These are phyloP conservation scores for Cephus runcator DNA, from an alignment of 2,888 invertebrate genomes.

Conservation along the genomic window DNA sequence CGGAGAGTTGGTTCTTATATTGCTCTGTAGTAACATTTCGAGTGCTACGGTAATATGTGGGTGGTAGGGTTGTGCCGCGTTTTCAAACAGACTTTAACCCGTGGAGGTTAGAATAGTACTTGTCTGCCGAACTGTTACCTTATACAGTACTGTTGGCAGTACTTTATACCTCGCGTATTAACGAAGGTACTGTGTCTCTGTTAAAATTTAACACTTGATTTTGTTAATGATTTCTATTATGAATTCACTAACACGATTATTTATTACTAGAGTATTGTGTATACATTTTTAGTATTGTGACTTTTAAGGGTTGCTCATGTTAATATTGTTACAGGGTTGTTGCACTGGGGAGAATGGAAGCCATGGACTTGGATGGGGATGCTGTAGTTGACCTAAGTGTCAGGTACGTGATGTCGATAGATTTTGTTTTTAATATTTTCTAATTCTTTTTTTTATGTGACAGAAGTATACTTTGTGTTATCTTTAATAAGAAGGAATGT, in stretches of 20 bases:
- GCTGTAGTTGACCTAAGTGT: constrained; percentile 90
- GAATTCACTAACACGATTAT: not conserved
- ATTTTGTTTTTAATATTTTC: not conserved
- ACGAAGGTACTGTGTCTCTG: not conserved
- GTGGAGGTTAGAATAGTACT: constrained; percentile 47
- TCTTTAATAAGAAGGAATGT: not conserved
- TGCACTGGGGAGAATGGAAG: constrained; percentile 66
- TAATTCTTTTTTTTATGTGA: not conserved
- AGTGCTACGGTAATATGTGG: not conserved
- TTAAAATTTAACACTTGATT: not conserved
- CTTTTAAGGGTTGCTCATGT: not conserved
- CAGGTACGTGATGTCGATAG: constrained; percentile 67
- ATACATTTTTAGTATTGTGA: not conserved
- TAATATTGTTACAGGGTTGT: constrained; percentile 16
- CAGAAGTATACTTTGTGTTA: not conserved
- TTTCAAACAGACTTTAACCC: constrained; percentile 16
- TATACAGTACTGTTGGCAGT: not conserved
- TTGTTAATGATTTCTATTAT: not conserved
- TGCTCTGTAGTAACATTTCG: not conserved
- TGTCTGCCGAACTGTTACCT: constrained; percentile 10
- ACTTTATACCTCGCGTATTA: not conserved
- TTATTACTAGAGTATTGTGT: not conserved
- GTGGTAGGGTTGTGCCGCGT: constrained; percentile 6
- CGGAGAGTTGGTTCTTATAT: not conserved
- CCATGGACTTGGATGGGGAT: constrained; percentile 88